Conservation (phyloP, 2,797 vertebrate genomes). For the Sebastes minor region DNA sequence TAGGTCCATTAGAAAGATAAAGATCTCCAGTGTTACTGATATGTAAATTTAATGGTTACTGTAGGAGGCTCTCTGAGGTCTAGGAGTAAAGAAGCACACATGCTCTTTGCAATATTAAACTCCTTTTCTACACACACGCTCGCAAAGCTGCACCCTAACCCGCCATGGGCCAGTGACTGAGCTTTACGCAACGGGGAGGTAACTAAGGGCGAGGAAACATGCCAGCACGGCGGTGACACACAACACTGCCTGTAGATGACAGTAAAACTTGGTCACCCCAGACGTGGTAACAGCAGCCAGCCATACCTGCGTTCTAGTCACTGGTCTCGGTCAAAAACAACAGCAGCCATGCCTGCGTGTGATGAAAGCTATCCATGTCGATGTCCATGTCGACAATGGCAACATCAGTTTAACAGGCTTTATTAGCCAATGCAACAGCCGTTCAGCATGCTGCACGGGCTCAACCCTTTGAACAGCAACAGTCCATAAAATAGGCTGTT, state of each 20-base stretch:
- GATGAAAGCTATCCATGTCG: conserved; percentile 48
- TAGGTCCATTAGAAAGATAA: background rate
- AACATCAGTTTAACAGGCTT: conserved; percentile 31
- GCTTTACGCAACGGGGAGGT: conserved; percentile 54
- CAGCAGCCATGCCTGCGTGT: conserved; percentile 65
- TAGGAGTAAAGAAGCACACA: background rate
- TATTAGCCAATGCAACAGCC: conserved; percentile 45
- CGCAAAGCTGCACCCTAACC: conserved; percentile 13
- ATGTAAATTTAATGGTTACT: background rate
- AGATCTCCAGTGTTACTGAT: background rate
- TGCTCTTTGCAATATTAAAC: conserved; percentile 28
- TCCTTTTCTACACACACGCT: background rate
- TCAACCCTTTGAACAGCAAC: conserved; percentile 25
- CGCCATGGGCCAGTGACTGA: conserved; percentile 47
- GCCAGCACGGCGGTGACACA: conserved; percentile 54
- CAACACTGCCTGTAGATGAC: conserved; percentile 44
- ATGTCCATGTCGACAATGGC: conserved; percentile 8
- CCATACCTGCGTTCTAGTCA: conserved; percentile 26
- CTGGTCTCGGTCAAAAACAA: conserved; percentile 59
- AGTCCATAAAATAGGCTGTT: conserved; percentile 23
- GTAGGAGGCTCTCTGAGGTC: background rate
- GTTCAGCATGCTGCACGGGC: conserved; percentile 11
- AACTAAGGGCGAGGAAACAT: conserved; percentile 29
- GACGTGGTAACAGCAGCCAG: conserved; percentile 44
- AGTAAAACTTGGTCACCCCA: conserved; percentile 14